phyloP scores from a whole-genome alignment of 1,140 invertebrate genomes.

The Elysia chlorotica region DNA sequence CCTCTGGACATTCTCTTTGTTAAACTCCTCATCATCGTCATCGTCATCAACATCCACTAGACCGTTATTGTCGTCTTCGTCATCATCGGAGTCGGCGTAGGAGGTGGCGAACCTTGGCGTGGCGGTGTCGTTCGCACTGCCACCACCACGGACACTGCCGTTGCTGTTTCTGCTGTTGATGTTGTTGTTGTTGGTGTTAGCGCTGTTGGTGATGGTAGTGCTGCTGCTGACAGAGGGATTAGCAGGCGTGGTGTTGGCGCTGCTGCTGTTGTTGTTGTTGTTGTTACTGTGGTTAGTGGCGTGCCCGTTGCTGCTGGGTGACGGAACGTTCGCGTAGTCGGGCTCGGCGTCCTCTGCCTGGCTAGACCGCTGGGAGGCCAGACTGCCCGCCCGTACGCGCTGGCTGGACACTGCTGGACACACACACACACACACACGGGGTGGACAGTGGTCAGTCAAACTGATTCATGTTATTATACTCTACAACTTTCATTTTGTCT shows the following conservation, averaged over 20 bases:
- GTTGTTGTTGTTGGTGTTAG: no score
- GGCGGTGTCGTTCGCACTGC: no score
- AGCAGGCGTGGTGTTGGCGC: background rate
- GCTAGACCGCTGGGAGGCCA: conserved; percentile 62
- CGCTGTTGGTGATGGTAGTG: no score
- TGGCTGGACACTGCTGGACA: background rate
- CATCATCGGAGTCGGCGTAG: conserved; percentile 6
- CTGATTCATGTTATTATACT: no score
- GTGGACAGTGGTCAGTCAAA: no score
- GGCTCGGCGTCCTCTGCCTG: conserved; percentile 48
- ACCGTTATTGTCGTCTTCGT: conserved; percentile 18
- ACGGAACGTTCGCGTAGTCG: conserved; percentile 58
- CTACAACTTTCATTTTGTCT: no score
- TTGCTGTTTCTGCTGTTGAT: background rate
- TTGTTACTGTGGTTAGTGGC: conserved; percentile 2
- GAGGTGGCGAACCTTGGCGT: background rate
- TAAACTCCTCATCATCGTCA: conserved; percentile 23
- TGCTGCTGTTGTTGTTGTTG: conserved; percentile 2
- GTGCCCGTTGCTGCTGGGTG: conserved; percentile 14
- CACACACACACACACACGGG: no score
- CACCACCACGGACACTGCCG: background rate
- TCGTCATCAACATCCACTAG: conserved; percentile 20
- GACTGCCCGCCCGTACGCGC: conserved; percentile 47
- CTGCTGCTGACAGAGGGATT: no score
- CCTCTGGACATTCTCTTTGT: conserved; percentile 26